Evolutionary conservation across 2,888 invertebrate genomes (phyloP).

Genomic region (Leucophora obtusa): DNA sequence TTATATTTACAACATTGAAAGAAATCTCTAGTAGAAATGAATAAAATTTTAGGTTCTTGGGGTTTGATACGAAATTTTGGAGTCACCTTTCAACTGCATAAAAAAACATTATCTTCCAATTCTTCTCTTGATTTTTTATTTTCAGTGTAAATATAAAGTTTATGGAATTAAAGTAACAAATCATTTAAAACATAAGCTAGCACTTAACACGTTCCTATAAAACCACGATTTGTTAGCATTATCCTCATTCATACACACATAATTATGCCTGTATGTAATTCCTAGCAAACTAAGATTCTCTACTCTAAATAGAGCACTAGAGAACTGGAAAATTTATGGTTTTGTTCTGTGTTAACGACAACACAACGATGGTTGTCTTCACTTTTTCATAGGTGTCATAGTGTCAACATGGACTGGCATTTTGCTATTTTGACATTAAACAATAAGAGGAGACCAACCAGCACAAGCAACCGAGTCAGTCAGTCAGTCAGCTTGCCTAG

Average conservation of each 20-base stretch:
- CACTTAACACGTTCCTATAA: slow-evolving; percentile 43
- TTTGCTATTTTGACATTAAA: slow-evolving; percentile 57
- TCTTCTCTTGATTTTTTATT: too few relatives aligned
- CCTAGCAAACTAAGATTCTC: neutral
- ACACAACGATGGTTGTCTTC: slow-evolving; percentile 37
- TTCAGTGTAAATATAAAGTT: slow-evolving; percentile 30
- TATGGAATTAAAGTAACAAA: slow-evolving; percentile 33
- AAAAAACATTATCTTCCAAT: too few relatives aligned
- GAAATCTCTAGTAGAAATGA: neutral
- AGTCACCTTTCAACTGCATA: too few relatives aligned
- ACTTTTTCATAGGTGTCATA: slow-evolving; percentile 56
- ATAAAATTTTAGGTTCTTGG: too few relatives aligned
- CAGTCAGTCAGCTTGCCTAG: neutral
- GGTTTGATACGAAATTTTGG: too few relatives aligned
- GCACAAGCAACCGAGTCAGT: neutral
- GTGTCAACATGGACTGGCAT: slow-evolving; percentile 64
- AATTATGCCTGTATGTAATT: slow-evolving; percentile 19
- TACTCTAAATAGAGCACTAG: neutral
- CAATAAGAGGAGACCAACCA: slow-evolving; percentile 32
- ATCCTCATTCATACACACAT: neutral
- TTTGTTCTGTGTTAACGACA: slow-evolving; percentile 21
- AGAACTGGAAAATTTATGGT: slow-evolving; percentile 40
- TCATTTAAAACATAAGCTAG: slow-evolving; percentile 43
- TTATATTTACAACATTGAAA: slow-evolving; percentile 7
- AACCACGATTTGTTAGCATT: slow-evolving; percentile 47